phyloP scores from a whole-genome alignment of 53 echinoderm and acorn worm species.

The Actinopyga echinites region DNA sequence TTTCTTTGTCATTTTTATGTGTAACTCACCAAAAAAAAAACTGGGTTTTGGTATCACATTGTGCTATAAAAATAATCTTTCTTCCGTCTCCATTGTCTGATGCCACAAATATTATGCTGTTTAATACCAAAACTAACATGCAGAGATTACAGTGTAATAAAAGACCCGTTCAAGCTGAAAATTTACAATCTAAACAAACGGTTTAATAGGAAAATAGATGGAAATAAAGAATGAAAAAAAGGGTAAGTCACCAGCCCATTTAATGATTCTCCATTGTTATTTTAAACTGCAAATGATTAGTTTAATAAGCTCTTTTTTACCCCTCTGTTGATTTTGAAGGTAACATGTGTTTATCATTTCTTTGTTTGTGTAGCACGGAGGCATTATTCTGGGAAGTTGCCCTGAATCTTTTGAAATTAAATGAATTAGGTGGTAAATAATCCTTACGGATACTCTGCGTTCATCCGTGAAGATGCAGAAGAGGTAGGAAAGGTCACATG shows the following conservation, averaged over 20 bases:
- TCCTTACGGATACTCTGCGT: neutral
- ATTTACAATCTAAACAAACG: constrained; percentile 4
- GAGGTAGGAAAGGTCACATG: no score
- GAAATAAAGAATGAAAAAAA: neutral
- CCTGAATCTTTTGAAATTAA: constrained; percentile 14
- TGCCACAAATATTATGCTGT: constrained; percentile 29
- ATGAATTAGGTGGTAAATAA: constrained; percentile 7
- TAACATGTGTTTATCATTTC: constrained; percentile 30
- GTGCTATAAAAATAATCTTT: constrained; percentile 4
- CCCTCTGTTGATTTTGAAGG: constrained; percentile 7
- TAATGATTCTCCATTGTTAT: constrained; percentile 23
- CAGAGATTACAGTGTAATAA: neutral
- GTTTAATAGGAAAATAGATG: neutral
- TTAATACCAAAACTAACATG: constrained; percentile 21
- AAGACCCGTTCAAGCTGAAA: neutral
- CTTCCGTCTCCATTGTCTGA: neutral
- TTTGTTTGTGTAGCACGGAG: constrained; percentile 13
- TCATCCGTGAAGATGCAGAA: no score
- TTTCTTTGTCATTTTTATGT: no score
- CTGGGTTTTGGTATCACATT: neutral
- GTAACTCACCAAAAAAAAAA: no score
- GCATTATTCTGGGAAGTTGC: constrained; percentile 3
- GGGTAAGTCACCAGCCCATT: no score
- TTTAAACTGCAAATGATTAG: constrained; percentile 22
- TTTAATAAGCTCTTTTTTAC: neutral